Percentiles rank a stretch among this genome's conserved stretches.
These are phyloP conservation scores for Sprattus sprattus DNA, from an alignment of 2,113 vertebrate genomes.

Conservation along the genomic window DNA sequence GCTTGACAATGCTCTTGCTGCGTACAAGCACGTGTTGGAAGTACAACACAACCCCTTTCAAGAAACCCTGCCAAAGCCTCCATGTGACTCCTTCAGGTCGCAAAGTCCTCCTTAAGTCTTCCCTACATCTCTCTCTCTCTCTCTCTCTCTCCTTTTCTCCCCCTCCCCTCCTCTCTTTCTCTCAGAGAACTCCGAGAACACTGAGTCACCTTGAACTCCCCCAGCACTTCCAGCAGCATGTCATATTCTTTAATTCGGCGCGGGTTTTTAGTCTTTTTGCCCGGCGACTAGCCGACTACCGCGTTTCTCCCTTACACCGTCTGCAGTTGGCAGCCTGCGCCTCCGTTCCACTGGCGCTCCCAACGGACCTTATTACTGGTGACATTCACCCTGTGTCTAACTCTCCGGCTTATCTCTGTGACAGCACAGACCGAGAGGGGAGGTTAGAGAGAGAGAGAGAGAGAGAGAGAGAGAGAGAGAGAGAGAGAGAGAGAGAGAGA, in stretches of 20 bases:
- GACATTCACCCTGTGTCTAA: slow-evolving; percentile 52
- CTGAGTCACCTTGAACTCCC: slow-evolving; percentile 13
- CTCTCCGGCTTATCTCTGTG: slow-evolving; percentile 1
- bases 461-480: not conserved
- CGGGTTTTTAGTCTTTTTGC: not conserved
- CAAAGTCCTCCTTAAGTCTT: not conserved
- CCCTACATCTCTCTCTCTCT: not conserved
- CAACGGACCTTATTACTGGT: slow-evolving; percentile 80
- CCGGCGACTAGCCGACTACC: slow-evolving; percentile 47
- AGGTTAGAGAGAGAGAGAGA: not conserved
- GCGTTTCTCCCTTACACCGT: slow-evolving; percentile 54
- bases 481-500: not conserved
- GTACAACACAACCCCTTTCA: not conserved
- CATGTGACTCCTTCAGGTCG: not conserved
- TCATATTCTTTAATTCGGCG: slow-evolving; percentile 40
- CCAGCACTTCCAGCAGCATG: not conserved
- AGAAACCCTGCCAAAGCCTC: not conserved
- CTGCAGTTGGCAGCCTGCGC: slow-evolving; percentile 66
- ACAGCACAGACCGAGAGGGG: slow-evolving; percentile 6
- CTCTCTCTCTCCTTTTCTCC: not conserved
- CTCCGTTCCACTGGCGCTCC: slow-evolving; percentile 71
- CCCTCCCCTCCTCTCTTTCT: not conserved
- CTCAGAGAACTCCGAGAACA: not conserved
- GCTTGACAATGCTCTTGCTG: not conserved
- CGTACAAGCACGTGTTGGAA: not conserved